These are phyloP conservation scores for Aramus guarauna DNA, from an alignment of 2,113 vertebrate species.

Conservation along the genomic window DNA sequence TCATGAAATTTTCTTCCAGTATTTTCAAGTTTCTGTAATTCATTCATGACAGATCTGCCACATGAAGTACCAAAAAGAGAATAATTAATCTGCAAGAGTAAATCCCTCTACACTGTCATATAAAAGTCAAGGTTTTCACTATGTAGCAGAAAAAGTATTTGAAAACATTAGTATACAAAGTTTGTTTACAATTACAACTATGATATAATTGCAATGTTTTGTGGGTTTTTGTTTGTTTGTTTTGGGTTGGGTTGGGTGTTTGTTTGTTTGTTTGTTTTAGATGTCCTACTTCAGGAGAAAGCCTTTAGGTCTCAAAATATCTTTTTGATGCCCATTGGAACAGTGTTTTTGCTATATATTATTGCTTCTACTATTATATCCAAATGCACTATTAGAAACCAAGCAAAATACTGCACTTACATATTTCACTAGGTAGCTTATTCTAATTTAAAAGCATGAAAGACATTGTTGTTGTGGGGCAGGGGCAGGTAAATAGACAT, in stretches of 20 bases:
- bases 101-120: background rate
- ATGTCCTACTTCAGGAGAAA: background rate
- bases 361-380: background rate
- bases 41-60: background rate
- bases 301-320: background rate
- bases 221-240: too few species aligned
- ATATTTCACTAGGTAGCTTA: background rate
- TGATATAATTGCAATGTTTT: background rate
- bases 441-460: background rate
- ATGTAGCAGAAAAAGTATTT: background rate
- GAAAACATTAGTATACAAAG: background rate
- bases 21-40: background rate
- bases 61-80: background rate
- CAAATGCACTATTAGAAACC: background rate
- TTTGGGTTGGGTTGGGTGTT: too few species aligned
- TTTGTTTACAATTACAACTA: background rate
- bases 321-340: background rate
- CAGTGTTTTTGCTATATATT: background rate
- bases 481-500: fast-evolving
- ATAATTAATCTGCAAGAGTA: background rate
- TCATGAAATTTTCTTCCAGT: background rate
- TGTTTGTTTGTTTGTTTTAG: too few species aligned
- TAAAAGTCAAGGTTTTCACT: background rate
- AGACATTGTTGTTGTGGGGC: background rate
- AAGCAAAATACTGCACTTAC: background rate